Percentiles rank a stretch among this genome's conserved stretches.
These are phyloP conservation scores for Amphiprion clarkii DNA, from an alignment of 2,797 vertebrate species.

Conservation along the genomic window DNA sequence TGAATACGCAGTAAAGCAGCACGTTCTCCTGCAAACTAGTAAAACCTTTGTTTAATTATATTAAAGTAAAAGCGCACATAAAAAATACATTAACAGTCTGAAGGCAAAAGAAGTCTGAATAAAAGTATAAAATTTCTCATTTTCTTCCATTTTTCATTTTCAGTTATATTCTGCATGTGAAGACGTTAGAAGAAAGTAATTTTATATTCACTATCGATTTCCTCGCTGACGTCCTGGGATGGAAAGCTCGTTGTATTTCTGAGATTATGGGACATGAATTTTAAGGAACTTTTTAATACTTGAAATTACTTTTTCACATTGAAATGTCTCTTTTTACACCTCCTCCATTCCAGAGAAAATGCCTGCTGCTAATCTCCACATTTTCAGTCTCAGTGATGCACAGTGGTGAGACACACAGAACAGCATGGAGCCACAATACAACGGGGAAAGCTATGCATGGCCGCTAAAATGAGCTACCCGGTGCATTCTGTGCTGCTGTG, in stretches of 20 bases:
- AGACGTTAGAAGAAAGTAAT: neutral
- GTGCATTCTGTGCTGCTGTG: neutral
- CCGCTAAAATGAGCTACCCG: neutral
- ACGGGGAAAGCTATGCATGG: neutral
- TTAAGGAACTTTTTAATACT: conserved; percentile 21
- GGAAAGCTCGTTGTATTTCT: conserved; percentile 5
- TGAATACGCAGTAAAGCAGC: neutral
- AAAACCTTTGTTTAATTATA: neutral
- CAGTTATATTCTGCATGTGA: neutral
- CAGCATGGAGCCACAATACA: neutral
- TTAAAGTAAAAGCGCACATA: neutral
- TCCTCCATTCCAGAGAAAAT: conserved; percentile 5
- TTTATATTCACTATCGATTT: neutral
- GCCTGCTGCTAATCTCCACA: conserved; percentile 34
- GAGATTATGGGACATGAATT: neutral
- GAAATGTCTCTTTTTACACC: neutral
- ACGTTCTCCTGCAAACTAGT: neutral
- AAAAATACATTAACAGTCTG: no score
- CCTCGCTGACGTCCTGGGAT: neutral
- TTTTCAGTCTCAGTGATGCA: conserved; percentile 11
- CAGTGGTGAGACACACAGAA: neutral
- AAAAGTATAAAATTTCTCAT: no score
- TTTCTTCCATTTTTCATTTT: neutral
- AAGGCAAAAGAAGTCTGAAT: neutral
- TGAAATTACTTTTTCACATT: conserved; percentile 38